phyloP scores from a whole-genome alignment of 2,797 vertebrate genomes.

The Neopelma chrysocephalum region DNA sequence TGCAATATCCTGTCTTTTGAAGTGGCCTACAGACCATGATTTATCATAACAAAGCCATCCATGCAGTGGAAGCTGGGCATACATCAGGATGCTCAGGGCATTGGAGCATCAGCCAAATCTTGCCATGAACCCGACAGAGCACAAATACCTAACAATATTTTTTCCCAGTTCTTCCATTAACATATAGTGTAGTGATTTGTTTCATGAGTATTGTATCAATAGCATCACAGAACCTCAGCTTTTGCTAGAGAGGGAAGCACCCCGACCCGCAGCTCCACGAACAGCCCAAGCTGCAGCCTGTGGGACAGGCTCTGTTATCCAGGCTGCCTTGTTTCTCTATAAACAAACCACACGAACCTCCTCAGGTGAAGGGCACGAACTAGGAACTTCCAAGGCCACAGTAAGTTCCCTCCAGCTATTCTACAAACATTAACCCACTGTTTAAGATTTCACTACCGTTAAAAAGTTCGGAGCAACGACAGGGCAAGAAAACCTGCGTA shows the following conservation, averaged over 20 bases:
- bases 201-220: fast-evolving
- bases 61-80: neutral
- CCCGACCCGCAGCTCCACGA: too few species aligned
- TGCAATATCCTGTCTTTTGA: neutral
- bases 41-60: neutral
- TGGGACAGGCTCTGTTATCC: fast-evolving
- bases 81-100: fast-evolving
- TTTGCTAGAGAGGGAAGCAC: fast-evolving
- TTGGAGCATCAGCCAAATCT: neutral
- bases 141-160: neutral
- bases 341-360: neutral
- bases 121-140: neutral
- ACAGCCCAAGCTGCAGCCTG: too few species aligned
- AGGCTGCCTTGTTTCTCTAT: neutral
- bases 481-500: neutral
- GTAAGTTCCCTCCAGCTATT: neutral
- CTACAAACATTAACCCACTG: neutral
- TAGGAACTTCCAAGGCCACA: neutral
- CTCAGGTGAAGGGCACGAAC: neutral
- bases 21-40: neutral
- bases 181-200: fast-evolving
- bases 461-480: fast-evolving
- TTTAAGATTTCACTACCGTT: neutral
- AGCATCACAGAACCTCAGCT: neutral
- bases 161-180: neutral